Conservation (phyloP, 1,140 invertebrate species). For the Drosophila sproati region DNA sequence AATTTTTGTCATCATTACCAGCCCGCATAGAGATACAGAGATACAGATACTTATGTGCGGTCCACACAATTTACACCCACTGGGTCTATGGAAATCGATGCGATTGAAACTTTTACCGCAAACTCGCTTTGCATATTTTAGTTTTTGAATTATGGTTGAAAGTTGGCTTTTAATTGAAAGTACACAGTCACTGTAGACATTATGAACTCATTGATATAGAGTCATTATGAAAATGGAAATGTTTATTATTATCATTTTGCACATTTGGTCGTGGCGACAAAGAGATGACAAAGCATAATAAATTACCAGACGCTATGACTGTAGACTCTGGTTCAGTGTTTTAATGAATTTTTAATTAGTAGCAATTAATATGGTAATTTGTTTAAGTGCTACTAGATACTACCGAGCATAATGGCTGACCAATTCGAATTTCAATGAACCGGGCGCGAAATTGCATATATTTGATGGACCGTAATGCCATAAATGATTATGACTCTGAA, state of each 20-base stretch:
- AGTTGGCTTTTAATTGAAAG: conserved; percentile 80
- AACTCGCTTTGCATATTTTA: conserved; percentile 72
- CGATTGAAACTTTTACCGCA: conserved; percentile 61
- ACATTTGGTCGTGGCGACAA: conserved; percentile 53
- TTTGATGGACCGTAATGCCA: background rate
- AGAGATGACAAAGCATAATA: conserved; percentile 82
- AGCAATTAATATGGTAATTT: conserved; percentile 83
- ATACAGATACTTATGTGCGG: background rate
- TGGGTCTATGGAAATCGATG: conserved; percentile 55
- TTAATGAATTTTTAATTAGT: conserved; percentile 83
- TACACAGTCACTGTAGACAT: conserved; percentile 60
- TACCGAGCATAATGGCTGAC: conserved; percentile 19
- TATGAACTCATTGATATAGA: conserved; percentile 76
- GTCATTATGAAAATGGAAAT: conserved; percentile 75
- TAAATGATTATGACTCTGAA: background rate
- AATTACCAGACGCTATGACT: conserved; percentile 45
- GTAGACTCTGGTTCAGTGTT: conserved; percentile 43
- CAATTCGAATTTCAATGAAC: conserved; percentile 9
- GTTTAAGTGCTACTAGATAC: conserved; percentile 68
- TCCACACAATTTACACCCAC: conserved; percentile 8
- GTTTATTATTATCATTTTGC: conserved; percentile 78
- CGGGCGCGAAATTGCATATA: background rate
- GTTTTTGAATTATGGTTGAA: conserved; percentile 74
- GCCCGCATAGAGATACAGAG: conserved; percentile 1
- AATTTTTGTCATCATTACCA: conserved; percentile 51